A percentile compares a stretch with the other conserved stretches of the same genome.
phyloP scores from a whole-genome alignment of 1,140 invertebrate genomes.

The Matsumurasca onukii region DNA sequence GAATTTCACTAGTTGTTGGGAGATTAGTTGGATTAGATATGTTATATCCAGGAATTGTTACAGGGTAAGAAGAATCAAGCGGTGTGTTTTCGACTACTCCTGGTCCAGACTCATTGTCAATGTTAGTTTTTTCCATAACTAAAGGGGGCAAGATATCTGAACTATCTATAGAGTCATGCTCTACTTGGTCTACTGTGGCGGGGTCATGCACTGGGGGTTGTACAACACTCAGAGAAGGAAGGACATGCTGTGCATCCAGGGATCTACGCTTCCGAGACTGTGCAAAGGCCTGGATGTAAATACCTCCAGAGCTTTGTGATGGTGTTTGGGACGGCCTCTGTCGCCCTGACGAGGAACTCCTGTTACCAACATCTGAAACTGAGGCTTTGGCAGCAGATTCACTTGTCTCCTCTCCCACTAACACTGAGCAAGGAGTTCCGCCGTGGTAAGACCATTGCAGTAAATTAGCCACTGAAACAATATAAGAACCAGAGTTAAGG shows the following conservation, averaged over 20 bases:
- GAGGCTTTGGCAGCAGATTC: conserved; percentile 51
- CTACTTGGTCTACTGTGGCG: neutral
- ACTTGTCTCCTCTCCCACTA: conserved; percentile 64
- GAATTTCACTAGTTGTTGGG: neutral
- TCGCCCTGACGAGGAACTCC: conserved; percentile 31
- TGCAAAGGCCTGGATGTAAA: conserved; percentile 41
- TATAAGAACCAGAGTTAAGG: too few relatives aligned
- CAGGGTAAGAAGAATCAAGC: neutral
- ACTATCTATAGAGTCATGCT: conserved; percentile 12
- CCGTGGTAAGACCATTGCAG: conserved; percentile 79
- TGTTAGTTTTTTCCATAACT: neutral
- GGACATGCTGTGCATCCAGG: conserved; percentile 61
- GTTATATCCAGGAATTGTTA: neutral
- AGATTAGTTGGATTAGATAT: neutral
- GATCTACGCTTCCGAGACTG: conserved; percentile 57
- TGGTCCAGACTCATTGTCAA: neutral
- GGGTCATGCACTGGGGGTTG: conserved; percentile 39
- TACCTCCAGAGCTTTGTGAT: conserved; percentile 63
- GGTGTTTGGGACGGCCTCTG: conserved; percentile 35
- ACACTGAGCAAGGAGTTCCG: conserved; percentile 74
- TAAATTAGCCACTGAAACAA: conserved; percentile 70
- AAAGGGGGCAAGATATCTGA: neutral
- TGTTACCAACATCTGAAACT: conserved; percentile 34
- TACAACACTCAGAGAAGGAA: conserved; percentile 45
- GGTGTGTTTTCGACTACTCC: neutral